Base-by-base conservation (phyloP, 2,113 vertebrate genomes). In the Xerus inauris region DNA sequence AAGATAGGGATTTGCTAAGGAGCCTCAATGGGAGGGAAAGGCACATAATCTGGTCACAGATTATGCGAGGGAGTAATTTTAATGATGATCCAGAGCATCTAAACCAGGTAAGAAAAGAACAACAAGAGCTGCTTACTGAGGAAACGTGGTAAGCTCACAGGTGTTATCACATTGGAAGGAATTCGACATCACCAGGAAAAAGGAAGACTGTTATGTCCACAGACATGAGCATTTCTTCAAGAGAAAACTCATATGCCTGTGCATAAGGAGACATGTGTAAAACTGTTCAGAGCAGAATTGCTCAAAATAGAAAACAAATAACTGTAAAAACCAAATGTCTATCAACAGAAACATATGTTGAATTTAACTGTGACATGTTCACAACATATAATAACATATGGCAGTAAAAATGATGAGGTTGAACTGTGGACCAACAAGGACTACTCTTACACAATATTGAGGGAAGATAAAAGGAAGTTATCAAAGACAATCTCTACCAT, bases 161-260 rank as follows among this genome's bases (percentile, higher is more conserved):
- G 54, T 12, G 40, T 49, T 14, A 71, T 22, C 62, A 20, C 42
- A 45, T 76, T 3, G 42, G 30, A 40, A 72, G 35, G 38, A 92
- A 49, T n/a, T 12, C 28, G 59, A 71, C 40, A 32, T 22, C 45
- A 26, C 28, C 10, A 20, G 76, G 17, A 49, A 40, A 35, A 42
- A n/a, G 2, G 4, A 51, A 28, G 38, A 35, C 8, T 67, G 19
- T 14, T 11, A 28, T 16, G 0, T 4, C 16, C 35, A 28, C 8
- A 2, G 30, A 10, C 2, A 32, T 42, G 54, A 80, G 8, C 5
- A 12, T 28, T 28, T 69, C 38, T 69, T 32, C 8, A 40, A 76
- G 59, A 49, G 32, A 57, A 62, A 47, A 51, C 1, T 62, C 10
- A 2, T 11, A 20, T 67, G 32, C 47, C 67, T 35, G 17, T 38